These are phyloP conservation scores for Ceyx margarethae DNA, from an alignment of 2,113 vertebrate genomes.

Conservation along the genomic window DNA sequence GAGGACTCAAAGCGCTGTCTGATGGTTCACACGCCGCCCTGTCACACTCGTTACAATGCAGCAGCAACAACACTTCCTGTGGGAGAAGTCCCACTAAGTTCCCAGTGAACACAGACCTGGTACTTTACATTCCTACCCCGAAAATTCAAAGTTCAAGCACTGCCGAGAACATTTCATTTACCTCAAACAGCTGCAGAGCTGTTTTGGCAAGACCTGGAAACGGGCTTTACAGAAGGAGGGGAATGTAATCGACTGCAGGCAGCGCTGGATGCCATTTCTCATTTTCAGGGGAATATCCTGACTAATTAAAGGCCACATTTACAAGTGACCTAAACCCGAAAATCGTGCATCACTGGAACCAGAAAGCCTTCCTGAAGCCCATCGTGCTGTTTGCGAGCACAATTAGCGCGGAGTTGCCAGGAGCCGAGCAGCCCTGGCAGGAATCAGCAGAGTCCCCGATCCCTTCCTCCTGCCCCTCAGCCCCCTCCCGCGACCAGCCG, in stretches of 20 bases:
- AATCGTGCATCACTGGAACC: not conserved
- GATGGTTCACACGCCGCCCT: not conserved
- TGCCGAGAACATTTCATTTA: not conserved
- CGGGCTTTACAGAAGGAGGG: not conserved
- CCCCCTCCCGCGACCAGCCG: not conserved
- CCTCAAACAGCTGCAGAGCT: not conserved
- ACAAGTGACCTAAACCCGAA: not conserved
- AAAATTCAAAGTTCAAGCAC: not conserved
- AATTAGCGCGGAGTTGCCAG: not conserved
- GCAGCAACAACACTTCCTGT: not conserved
- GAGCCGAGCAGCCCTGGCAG: not conserved
- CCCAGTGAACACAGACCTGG: not conserved
- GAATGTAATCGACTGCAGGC: not conserved
- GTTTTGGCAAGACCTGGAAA: not conserved
- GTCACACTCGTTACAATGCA: not conserved
- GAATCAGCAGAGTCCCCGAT: not conserved
- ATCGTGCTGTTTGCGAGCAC: not conserved
- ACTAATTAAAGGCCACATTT: conserved; percentile 29
- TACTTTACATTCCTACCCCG: not conserved
- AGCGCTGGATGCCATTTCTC: not conserved
- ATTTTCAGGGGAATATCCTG: conserved; percentile 30
- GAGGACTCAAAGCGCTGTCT: not conserved
- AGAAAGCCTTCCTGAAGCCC: not conserved
- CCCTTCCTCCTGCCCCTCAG: not conserved
- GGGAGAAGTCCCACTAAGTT: not conserved